phyloP scores from a whole-genome alignment of 2,113 vertebrate genomes.

The Eubucco bourcierii region DNA sequence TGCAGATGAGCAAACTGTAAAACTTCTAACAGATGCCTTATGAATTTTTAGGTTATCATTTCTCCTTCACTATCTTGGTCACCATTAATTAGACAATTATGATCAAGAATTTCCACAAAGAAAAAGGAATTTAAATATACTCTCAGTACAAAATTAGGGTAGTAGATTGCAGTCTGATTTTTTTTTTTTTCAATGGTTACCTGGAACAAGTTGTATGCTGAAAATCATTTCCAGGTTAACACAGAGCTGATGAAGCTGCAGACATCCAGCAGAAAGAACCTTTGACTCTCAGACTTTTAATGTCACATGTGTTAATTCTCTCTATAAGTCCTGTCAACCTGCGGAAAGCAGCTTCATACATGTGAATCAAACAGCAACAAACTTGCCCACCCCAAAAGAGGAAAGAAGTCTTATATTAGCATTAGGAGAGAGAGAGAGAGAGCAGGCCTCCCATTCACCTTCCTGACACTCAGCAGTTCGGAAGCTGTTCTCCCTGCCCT shows the following conservation, averaged over 20 bases:
- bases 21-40: neutral
- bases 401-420: neutral
- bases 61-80: neutral
- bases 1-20: neutral
- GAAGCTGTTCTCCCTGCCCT: accelerated
- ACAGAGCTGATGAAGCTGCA: neutral
- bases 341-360: neutral
- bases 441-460: neutral
- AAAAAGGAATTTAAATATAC: neutral
- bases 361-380: neutral
- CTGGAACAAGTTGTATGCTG: neutral
- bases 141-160: neutral
- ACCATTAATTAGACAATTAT: neutral
- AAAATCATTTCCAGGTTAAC: neutral
- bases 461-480: neutral
- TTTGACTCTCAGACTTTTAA: neutral
- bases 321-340: neutral
- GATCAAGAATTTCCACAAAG: neutral
- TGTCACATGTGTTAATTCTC: neutral
- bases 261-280: neutral
- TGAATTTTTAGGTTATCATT: neutral
- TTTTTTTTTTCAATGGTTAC: neutral
- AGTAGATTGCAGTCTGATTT: neutral
- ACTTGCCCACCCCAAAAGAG: neutral
- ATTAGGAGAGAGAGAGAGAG: too few species aligned